Evolutionary conservation across 2,797 vertebrate genomes (phyloP).

Genomic region (Nannoperca obscura): DNA sequence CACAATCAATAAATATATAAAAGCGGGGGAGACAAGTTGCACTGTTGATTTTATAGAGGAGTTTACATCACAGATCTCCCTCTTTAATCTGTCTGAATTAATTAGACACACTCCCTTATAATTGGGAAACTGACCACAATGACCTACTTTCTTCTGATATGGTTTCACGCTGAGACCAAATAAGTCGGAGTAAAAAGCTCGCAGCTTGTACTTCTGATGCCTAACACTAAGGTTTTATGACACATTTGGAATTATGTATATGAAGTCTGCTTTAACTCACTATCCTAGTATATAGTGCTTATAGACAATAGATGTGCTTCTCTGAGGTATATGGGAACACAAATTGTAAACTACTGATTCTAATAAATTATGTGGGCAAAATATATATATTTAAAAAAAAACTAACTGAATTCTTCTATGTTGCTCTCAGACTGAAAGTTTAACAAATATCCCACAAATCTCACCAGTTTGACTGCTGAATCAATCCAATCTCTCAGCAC

Average conservation of each 20-base stretch:
- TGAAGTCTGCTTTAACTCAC: neutral
- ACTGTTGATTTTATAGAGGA: neutral
- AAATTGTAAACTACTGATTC: constrained; percentile 1
- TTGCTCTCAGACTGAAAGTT: constrained; percentile 10
- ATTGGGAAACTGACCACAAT: constrained; percentile 40
- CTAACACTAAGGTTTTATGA: neutral
- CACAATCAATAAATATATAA: neutral
- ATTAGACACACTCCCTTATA: constrained; percentile 7
- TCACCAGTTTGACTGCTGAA: constrained; percentile 29
- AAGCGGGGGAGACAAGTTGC: neutral
- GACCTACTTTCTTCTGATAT: constrained; percentile 32
- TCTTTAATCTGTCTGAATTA: constrained; percentile 12
- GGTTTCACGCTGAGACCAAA: constrained; percentile 24
- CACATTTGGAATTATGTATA: neutral
- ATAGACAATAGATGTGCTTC: neutral
- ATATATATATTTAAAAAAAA: neutral
- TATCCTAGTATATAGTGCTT: neutral
- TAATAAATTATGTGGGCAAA: neutral
- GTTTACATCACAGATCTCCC: neutral
- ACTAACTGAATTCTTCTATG: constrained; percentile 5
- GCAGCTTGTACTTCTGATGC: constrained; percentile 1
- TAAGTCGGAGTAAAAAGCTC: constrained; percentile 1
- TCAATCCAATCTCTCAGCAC: constrained; percentile 38
- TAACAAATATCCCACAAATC: constrained; percentile 34
- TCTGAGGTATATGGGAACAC: neutral